Evolutionary conservation across 2,797 vertebrate species (phyloP).

Genomic region (Fringilla coelebs): DNA sequence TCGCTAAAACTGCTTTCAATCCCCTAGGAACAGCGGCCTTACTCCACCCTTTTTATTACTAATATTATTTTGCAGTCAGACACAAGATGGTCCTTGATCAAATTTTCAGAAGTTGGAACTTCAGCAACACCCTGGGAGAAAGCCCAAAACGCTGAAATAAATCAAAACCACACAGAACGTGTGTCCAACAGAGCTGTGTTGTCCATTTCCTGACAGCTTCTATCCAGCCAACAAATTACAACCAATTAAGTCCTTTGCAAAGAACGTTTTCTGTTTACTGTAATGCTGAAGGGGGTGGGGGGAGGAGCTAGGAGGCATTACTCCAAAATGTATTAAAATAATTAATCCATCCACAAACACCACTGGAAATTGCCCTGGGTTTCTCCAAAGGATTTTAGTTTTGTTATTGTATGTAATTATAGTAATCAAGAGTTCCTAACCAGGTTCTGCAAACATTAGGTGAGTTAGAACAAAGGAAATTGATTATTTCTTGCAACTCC

Average conservation of each 20-base stretch:
- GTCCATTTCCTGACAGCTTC: neutral
- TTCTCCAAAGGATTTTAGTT: neutral
- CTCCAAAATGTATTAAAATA: slow-evolving; percentile 36
- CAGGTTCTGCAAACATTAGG: neutral
- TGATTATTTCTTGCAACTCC: neutral
- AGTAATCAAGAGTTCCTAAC: neutral
- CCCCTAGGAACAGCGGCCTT: neutral
- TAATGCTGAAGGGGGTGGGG: neutral
- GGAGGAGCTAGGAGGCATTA: neutral
- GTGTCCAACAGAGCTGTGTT: neutral
- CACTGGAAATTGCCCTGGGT: slow-evolving; percentile 6
- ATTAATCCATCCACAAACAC: slow-evolving; percentile 42
- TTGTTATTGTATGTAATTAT: neutral
- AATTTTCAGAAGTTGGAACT: neutral
- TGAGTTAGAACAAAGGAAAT: neutral
- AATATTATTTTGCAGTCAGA: neutral
- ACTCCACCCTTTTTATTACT: neutral
- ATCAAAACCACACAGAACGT: neutral
- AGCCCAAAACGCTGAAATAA: neutral
- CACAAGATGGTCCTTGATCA: neutral
- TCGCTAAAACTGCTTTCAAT: neutral
- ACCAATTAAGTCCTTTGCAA: slow-evolving; percentile 9
- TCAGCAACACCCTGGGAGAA: neutral
- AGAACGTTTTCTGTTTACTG: slow-evolving; percentile 1
- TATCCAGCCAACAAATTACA: slow-evolving; percentile 12